Base-by-base conservation (phyloP, 2,888 invertebrate species). In the Euzophera pinguis region DNA sequence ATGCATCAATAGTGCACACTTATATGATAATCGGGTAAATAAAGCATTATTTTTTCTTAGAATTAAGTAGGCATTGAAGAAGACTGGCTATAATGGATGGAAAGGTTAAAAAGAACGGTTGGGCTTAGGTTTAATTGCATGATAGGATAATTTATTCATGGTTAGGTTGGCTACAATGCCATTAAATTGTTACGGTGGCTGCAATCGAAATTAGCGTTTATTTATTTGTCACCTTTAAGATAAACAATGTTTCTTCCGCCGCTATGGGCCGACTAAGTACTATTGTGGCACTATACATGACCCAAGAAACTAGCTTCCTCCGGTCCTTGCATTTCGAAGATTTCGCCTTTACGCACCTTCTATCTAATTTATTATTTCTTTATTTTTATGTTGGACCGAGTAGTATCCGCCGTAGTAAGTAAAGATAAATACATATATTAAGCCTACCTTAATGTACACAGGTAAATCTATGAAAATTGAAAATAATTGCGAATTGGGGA, bases 1-100 rank as follows among this genome's bases (percentile, higher is more conserved):
- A 10, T 29, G 14, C 16, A 32, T 32, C 32, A 10, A 45, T 45
- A 16, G 12, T 38, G 1, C 39, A 39, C 16, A 14, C 13, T 16
- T 9, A 39, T 38, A 14, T 14, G 13, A 13, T 39, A 39, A 8
- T 14, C 16, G 45, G 8, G 2, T 38, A 22, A 41, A 41, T 43
- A 43, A 29, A 43, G 12, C 4, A 2, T 45, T 49, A 53, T 55
- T 55, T 49, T 42, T 55, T 49, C 43, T 38, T 60, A 63, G 59
- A 49, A 35, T 61, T 78, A 75, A 71, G 68, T 72, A 68, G 68
- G 74, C 75, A 75, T 70, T 68, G 68, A 69, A 69, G 71, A 81
- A 79, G 81, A 81, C 81, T 81, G 80, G 77, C 63, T 61, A 65
- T 58, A 69, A 70, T 58, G 69, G 71, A 64, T 59, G 53, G 54